A percentile compares a stretch with the other conserved stretches of the same genome.
phyloP scores from a whole-genome alignment of 2,113 vertebrate genomes.

The Oxygymnocypris stewartii region DNA sequence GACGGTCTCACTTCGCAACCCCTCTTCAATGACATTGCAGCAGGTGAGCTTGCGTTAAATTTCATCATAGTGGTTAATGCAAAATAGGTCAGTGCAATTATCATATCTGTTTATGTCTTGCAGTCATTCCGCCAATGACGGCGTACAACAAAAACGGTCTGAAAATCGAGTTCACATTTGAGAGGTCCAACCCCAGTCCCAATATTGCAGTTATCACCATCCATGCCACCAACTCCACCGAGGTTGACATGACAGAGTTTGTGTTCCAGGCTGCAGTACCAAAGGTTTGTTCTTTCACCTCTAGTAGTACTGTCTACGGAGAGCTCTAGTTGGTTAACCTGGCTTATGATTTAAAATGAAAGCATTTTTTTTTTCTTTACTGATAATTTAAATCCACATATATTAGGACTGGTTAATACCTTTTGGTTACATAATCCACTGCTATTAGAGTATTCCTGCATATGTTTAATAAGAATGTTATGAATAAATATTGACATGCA shows the following conservation, averaged over 20 bases:
- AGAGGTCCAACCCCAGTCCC: slow-evolving; percentile 94
- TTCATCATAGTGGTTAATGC: neutral
- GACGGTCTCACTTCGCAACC: slow-evolving; percentile 90
- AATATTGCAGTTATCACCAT: slow-evolving; percentile 97
- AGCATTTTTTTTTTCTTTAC: neutral
- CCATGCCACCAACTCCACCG: slow-evolving; percentile 94
- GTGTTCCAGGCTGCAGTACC: slow-evolving; percentile 99
- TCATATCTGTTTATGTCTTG: neutral
- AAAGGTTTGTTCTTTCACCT: slow-evolving; percentile 80
- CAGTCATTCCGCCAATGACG: slow-evolving; percentile 94
- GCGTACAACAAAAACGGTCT: slow-evolving; percentile 98
- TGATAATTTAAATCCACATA: neutral
- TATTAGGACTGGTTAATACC: neutral
- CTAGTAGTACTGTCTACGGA: neutral
- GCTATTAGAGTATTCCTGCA: neutral
- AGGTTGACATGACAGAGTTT: slow-evolving; percentile 96
- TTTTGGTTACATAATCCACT: neutral
- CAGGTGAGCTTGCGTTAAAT: slow-evolving; percentile 74
- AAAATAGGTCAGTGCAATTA: neutral
- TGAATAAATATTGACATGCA: neutral
- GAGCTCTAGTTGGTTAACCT: neutral
- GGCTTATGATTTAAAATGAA: neutral
- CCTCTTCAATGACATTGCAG: slow-evolving; percentile 89
- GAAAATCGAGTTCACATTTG: slow-evolving; percentile 98
- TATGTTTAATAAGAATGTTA: neutral